Conservation (phyloP, 2,113 vertebrate genomes). For the Notiomystis cincta region DNA sequence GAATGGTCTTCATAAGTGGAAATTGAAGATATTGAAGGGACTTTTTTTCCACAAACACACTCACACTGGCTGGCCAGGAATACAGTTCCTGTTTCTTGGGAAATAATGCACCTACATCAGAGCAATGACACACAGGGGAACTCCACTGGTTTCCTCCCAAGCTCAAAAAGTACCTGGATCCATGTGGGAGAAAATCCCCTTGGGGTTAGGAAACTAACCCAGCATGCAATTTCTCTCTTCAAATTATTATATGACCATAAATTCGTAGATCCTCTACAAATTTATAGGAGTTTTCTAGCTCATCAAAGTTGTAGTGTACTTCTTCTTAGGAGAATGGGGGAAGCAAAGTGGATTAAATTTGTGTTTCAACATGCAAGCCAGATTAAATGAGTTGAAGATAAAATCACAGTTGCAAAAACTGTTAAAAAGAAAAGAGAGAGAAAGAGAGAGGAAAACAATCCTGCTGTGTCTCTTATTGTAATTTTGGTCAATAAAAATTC, state of each 20-base stretch:
- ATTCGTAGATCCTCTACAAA: neutral
- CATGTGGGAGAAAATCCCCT: neutral
- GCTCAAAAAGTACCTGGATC: neutral
- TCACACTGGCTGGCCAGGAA: neutral
- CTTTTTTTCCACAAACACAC: neutral
- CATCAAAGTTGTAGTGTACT: neutral
- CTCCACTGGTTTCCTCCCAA: neutral
- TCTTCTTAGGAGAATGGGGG: neutral
- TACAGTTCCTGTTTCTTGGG: neutral
- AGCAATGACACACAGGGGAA: fast-evolving
- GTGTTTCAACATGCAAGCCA: neutral
- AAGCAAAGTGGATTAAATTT: neutral
- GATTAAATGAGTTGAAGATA: neutral
- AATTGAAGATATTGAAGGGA: neutral
- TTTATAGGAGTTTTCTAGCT: neutral
- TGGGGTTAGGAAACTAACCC: neutral
- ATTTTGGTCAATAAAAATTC: neutral
- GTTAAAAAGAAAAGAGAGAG: neutral
- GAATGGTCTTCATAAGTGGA: neutral
- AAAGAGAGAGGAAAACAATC: neutral
- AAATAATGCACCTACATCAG: neutral
- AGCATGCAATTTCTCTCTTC: neutral
- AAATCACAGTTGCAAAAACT: neutral
- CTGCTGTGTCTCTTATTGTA: neutral
- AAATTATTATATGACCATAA: neutral